A percentile compares a stretch with the other conserved stretches of the same genome.
phyloP scores from a whole-genome alignment of 92 coral and sea anemone genomes.

The Bergia puertoricense region DNA sequence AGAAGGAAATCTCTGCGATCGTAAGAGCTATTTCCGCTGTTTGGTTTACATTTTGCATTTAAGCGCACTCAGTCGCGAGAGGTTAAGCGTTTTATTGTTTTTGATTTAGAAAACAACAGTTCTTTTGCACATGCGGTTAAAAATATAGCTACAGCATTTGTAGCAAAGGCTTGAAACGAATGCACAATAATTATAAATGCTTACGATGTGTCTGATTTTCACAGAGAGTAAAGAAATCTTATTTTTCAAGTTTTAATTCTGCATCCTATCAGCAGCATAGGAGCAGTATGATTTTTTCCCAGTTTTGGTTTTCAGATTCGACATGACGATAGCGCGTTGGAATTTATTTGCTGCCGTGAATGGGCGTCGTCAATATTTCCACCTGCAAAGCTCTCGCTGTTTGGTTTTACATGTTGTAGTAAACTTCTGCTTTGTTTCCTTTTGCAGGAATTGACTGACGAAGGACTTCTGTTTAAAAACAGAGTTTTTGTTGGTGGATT shows the following conservation, averaged over 20 bases:
- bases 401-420: not conserved
- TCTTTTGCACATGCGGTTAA: not conserved
- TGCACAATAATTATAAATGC: not conserved
- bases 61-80: not conserved
- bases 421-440: not conserved
- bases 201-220: not conserved
- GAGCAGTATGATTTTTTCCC: too few species aligned
- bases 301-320: not conserved
- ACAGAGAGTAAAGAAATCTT: too few species aligned
- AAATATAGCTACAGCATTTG: not conserved
- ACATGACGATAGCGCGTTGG: not conserved
- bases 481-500: constrained; percentile 92
- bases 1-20: not conserved
- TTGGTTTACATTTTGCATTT: not conserved
- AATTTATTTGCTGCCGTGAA: not conserved
- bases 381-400: not conserved
- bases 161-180: not conserved
- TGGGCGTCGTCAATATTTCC: constrained; percentile 6
- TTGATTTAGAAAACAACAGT: not conserved
- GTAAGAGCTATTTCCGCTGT: not conserved
- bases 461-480: constrained; percentile 33
- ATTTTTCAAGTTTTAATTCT: not conserved
- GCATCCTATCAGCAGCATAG: too few species aligned
- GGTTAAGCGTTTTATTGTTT: not conserved
- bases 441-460: constrained; percentile 38